Base-by-base conservation (phyloP, 2,113 vertebrate species). In the Calcarius ornatus region DNA sequence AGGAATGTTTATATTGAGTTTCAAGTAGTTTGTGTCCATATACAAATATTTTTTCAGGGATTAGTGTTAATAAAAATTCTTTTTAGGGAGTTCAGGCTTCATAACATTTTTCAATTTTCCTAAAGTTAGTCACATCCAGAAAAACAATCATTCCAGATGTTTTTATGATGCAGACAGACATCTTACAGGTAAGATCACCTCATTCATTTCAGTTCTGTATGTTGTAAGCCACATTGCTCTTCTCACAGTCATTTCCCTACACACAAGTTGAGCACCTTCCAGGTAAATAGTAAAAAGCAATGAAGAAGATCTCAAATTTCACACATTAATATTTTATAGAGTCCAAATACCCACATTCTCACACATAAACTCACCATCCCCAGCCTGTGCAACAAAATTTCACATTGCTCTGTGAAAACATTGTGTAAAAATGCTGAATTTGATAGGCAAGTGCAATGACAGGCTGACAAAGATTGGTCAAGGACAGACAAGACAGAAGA, bases 21-120 rank as follows among this genome's bases (percentile, higher is more conserved):
- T 87, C 66, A 88, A 63, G 68, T 54, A 94, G 42, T 80, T 93
- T 88, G 38, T 77, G 70, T 66, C 38, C 87, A 47, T 88, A 86
- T 25, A 91, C 70, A 95, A 96, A 85, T 91, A 80, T 86, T 94
- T 91, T 18, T 73, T 90, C 54, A 86, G 61, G 86, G 65, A 93
- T 82, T 94, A 88, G 2, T 61, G 9, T 73, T 85, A 85, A 92
- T 91, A 66, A 94, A 96, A 94, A 90, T 88, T 76, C 73, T 78
- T 86, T 61, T 76, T 80, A 69, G 15, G 56, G 59, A 91, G 70
- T 80, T 95, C 70, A 94, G 70, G 54, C 38, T 88, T 57, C 5
- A 0, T 63, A 72, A 72, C 15, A 12, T 79, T 51, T 63, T 95
- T 82, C 54, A 50, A 4, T 93, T 85, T 80, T 85, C 50, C 30